Base-by-base conservation (phyloP, 2,113 vertebrate species). In the Menidia beryllina region DNA sequence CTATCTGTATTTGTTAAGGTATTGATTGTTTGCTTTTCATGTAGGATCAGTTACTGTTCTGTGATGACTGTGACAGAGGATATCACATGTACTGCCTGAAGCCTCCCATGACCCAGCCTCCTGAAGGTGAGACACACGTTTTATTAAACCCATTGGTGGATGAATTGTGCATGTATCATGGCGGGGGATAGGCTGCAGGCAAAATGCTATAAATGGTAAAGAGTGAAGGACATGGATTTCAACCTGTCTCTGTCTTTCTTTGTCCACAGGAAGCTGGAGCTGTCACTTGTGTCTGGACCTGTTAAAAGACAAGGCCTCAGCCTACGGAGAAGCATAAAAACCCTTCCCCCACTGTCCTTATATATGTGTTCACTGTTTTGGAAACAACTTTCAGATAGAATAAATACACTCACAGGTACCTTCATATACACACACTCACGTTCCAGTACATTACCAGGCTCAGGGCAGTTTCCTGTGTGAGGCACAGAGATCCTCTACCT, bases 51-150 rank as follows among this genome's bases (percentile, higher is more conserved):
- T 95, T 98, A 36, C 94, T 99, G 86, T 99, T 99, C 93, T 99
- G 97, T 49, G 97, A 99, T 49, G 97, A 99, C 93, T 99, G 97
- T 83, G 97, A 99, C 92, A 94, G 97, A 81, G 97, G 97, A 79
- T 99, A 99, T 89, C 97, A 99, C 91, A 99, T 98, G 97, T 99
- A 98, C 92, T 99, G 97, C 89, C 94, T 98, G 91, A 98, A 96
- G 75, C 97, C 97, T 43, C 95, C 97, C 0, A 97, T 98, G 93
- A 96, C 94, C 73, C 94, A 97, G 79, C 97, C 97, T 63, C 97
- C 97, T 34, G 97, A 99, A 95, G 97, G 97, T 99, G 1, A 92
- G 38, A 51, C 24, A n/a, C 21, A 60, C 69, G 14, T 49, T 59
- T 72, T 60, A 21, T 17, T 61, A 30, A 51, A 25, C 59, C 53